Base-by-base conservation (phyloP, 2,113 vertebrate species). In the Marcusenius ussheri region DNA sequence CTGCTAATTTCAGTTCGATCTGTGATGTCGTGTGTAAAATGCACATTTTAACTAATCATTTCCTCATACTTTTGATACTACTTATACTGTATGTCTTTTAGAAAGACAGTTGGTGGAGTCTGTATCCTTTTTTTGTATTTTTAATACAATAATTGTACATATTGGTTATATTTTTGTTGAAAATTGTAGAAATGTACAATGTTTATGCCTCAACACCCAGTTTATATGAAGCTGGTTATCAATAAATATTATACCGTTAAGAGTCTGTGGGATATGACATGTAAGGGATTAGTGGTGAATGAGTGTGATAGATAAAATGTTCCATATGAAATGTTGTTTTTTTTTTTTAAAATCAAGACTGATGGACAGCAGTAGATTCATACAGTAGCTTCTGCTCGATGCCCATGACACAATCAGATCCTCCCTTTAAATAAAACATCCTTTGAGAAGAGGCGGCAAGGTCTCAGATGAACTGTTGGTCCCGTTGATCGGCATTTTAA, bases 61-160 rank as follows among this genome's bases (percentile, higher is more conserved):
- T 96, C 97, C 97, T 97, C 96, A 97, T 98, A 96, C 96, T 97
- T 97, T 98, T 97, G 97, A 97, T 97, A 98, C 97, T 97, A 97
- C 98, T 98, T 98, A 96, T 96, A 97, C 98, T 99, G 97, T 99
- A 99, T 97, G 98, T 99, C 98, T 99, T 99, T 99, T 98, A 99
- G 97, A 99, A 99, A 99, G 98, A 99, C 98, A 99, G 93, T 98
- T 96, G 98, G 98, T 98, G 97, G 97, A 98, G 98, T 99, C 97
- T 93, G 97, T 98, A 98, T 98, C 96, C 89, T 89, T 89, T 88
- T 66, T 98, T 99, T 99, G 98, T 99, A 99, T 99, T 99, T 99
- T 99, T 98, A 99, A 99, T 99, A 99, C 98, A 98, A 99, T 98
- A 99, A 99, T 99, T 99, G 98, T 99, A 99, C 97, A 99, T 99